Percentiles rank a stretch among this genome's conserved stretches.
Evolutionary conservation across 2,888 invertebrate species (phyloP).

Genomic region (Tipula vernalis): DNA sequence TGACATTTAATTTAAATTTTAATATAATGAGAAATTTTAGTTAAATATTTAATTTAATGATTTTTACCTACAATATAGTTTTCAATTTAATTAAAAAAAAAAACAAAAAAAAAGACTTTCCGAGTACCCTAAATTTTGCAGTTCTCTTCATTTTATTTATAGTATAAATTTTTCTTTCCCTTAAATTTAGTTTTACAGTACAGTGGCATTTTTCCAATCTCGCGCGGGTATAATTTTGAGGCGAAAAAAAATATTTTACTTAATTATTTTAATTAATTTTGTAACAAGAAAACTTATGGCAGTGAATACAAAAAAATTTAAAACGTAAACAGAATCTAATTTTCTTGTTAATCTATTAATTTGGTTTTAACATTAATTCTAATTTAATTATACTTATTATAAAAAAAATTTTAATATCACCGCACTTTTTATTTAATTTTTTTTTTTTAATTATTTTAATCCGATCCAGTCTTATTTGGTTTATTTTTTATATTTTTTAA

Average conservation of each 20-base stretch:
- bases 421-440: not conserved
- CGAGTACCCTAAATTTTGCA: not conserved
- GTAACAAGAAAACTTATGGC: not conserved
- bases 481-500: not conserved
- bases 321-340: not conserved
- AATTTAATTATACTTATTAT: not conserved
- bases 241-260: not conserved
- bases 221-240: not conserved
- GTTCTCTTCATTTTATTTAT: not conserved
- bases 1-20: not conserved
- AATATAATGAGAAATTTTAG: not conserved
- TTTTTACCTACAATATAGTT: not conserved
- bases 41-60: not conserved
- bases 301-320: not conserved
- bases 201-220: not conserved
- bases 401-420: constrained; percentile 8
- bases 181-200: not conserved
- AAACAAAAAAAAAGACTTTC: not conserved
- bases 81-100: not conserved
- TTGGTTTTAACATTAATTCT: not conserved
- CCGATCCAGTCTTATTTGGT: constrained; percentile 12
- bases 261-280: not conserved
- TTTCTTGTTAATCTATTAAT: not conserved
- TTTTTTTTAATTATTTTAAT: constrained; percentile 10
- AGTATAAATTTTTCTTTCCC: not conserved